Conservation (phyloP, 1,140 invertebrate genomes). For the Bicyclus anynana region DNA sequence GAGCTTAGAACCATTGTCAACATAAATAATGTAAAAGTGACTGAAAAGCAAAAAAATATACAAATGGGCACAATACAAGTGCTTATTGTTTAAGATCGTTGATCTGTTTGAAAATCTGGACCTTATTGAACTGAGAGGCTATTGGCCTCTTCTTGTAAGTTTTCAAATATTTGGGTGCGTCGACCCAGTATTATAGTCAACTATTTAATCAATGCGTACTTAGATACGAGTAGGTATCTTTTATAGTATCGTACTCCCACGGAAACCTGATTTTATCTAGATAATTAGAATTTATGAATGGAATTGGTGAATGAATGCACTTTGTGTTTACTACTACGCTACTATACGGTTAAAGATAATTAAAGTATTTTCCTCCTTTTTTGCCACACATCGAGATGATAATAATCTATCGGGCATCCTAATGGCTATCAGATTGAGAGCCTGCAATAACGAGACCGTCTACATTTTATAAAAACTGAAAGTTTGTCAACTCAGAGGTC, state of each 20-base stretch:
- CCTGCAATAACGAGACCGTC: too few species aligned
- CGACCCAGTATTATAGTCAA: background rate
- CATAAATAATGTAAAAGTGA: too few species aligned
- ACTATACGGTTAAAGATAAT: too few species aligned
- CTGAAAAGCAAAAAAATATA: background rate
- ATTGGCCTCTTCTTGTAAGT: constrained; percentile 3
- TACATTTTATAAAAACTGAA: too few species aligned
- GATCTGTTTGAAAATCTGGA: background rate
- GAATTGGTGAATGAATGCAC: background rate
- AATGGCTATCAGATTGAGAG: too few species aligned
- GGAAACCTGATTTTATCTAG: background rate
- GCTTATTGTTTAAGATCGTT: background rate
- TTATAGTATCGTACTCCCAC: background rate
- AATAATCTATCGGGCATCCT: too few species aligned
- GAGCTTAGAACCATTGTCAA: too few species aligned
- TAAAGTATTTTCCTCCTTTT: too few species aligned
- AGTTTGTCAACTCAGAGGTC: too few species aligned
- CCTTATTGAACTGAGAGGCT: background rate
- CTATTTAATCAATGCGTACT: background rate
- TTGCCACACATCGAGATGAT: too few species aligned
- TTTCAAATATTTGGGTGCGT: background rate
- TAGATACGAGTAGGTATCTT: too few species aligned
- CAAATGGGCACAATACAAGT: background rate
- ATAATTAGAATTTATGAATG: background rate
- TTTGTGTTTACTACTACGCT: too few species aligned